Base-by-base conservation (phyloP, 2,888 invertebrate genomes). In the Cylindroiulus punctatus region DNA sequence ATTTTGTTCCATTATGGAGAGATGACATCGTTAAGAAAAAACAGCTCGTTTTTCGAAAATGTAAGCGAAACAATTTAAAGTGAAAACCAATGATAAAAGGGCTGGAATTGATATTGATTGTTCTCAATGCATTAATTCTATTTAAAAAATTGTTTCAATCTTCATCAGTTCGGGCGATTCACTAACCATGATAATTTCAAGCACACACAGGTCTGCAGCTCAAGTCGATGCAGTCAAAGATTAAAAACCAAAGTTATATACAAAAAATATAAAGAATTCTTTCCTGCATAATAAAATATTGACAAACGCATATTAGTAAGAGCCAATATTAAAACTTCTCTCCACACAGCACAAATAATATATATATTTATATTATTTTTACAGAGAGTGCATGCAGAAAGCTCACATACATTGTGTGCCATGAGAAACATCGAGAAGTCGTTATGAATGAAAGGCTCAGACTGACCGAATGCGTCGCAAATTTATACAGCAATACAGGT, bases 191-290 rank as follows among this genome's bases (percentile, higher is more conserved):
- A 65, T 65, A 30, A 26, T 65, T 26, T 26, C 10, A 76, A 76
- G 30, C 76, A 76, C 76, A 5, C 10, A 26, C 1, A 30, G 76
- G 76, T 14, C 30, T 30, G 14, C 26, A 76, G 14, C 32, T 76
- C 30, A 76, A 76, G 76, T 30, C 30, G 76, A 17, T 8, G 76
- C 30, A 17, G 30, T 76, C 76, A 14, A 76, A 30, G 76, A 76
- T 30, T 76, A 1, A 30, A 44, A 76, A 76, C 76, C 76, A 76
- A 65, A 65, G 22, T 30, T 76, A 30, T 76, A 30, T 76, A 76
- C 76, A 76, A 76, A 76, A 76, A 76, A 76, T 76, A 76, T 76
- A 76, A 76, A 76, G 12, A 76, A 76, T 30, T 76, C 76, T 76
- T 76, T 30, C 30, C 26, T 30, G 76, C 32, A 76, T 76, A 76